Base-by-base conservation (phyloP, 1,140 invertebrate species). In the Hylaeus volcanicus region DNA sequence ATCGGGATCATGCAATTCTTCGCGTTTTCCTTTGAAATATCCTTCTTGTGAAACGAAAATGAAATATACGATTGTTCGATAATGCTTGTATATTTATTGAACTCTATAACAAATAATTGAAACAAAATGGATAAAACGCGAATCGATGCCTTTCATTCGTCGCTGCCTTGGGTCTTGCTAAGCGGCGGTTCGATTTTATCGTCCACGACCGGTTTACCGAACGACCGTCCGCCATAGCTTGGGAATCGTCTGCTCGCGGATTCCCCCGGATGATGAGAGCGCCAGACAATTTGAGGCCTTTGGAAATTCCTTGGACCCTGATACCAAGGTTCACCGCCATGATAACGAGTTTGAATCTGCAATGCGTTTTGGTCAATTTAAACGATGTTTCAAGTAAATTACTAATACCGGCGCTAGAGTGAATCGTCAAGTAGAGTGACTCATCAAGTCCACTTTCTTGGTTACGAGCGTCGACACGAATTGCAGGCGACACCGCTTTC, bases 171-270 rank as follows among this genome's bases (percentile, higher is more conserved):
- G 41, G 85, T 86, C 73, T 83, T 88, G 53, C 88, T 88, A 8
- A 91, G 73, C n/a, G 90, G 90, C 26, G 83, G 55, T 53, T 85
- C 85, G 48, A 90, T 89, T 69, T 91, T 91, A 74, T 91, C 88
- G 66, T 90, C 88, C 3, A 90, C 76, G 3, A 83, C 55, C 1
- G 71, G 55, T 65, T 3, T 77, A 5, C 58, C 58, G 41, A 63
- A 69, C 9, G 9, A 1, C 63, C 76, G 60, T 11, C 43, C 68
- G 5, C 64, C 61, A 41, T n/a, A 45, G 9, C 1, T 55, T 48
- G 41, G 66, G 56, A 75, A 83, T 69, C 37, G 58, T n/a, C n/a
- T 51, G 56, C 55, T 63, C 9, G 1, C 4, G 14, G 5, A 39
- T n/a, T 82, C n/a, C 56, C 15, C 37, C 56, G 37, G 41, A 26